These are phyloP conservation scores for Cyanoderma ruficeps DNA, from an alignment of 2,113 vertebrate species.

Conservation along the genomic window DNA sequence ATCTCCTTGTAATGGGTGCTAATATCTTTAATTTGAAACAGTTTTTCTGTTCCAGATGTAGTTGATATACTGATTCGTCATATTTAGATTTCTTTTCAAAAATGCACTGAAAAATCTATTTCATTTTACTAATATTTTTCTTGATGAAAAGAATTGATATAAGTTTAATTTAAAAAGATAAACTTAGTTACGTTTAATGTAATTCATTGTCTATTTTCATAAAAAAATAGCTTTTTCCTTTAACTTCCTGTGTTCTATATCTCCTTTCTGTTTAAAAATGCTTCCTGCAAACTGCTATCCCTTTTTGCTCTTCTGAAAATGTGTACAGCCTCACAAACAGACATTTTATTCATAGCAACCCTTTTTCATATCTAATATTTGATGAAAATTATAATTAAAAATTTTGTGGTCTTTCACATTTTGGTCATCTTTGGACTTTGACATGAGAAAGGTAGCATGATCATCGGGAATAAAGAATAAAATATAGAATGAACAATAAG, in stretches of 20 bases:
- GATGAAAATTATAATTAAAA: background rate
- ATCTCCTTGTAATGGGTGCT: background rate
- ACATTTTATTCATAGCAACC: background rate
- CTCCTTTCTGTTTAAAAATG: background rate
- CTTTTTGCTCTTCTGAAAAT: background rate
- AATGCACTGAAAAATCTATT: background rate
- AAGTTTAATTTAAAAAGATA: background rate
- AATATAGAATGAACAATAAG: background rate
- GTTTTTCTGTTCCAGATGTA: conserved; percentile 19
- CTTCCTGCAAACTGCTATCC: background rate
- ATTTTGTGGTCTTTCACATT: background rate
- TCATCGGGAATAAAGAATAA: background rate
- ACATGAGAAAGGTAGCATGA: fast-evolving
- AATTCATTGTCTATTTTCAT: background rate
- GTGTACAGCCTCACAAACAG: background rate
- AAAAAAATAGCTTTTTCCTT: background rate
- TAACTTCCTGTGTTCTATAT: background rate
- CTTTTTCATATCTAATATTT: background rate
- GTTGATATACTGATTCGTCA: background rate
- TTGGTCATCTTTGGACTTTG: background rate
- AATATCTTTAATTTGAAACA: conserved; percentile 16
- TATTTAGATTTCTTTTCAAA: background rate
- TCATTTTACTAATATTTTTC: background rate
- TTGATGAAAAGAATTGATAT: conserved; percentile 6
- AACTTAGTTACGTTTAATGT: background rate